Base-by-base conservation (phyloP, 2,888 invertebrate genomes). In the Ferdinandea cuprea region DNA sequence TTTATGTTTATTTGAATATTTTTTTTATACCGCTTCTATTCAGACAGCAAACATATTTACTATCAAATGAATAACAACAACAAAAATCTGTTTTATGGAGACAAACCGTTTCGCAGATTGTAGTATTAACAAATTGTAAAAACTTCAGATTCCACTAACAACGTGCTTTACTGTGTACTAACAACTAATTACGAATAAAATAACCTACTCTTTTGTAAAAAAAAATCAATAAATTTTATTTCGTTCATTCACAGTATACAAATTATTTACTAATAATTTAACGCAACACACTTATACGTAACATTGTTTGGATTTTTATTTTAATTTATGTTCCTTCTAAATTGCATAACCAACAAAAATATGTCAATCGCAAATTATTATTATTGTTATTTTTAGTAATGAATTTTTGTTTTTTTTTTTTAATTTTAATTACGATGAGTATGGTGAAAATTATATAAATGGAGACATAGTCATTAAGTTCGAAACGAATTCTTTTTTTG, bases 321-420 rank as follows among this genome's bases (percentile, higher is more conserved):
- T 77, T 40, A 54, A 42, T 54, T 44, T 58, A 44, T 54, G 32
- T n/a, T 56, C 13, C 40, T 13, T 40, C 35, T 72, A 37, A 71
- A 77, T 40, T 66, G 19, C 50, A 69, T 65, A 69, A 72, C 63
- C 40, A 58, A 81, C 63, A 72, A 73, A 63, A 86, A 87, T 87
- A 88, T 89, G 88, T 88, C 88, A 88, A 89, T 88, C 88, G 89
- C 88, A 89, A 89, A 87, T 86, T 78, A 52, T 52, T 63, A 77
- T 21, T 71, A 73, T 59, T 59, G 9, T 54, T 72, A 25, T 35
- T 73, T 28, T n/a, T n/a, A n/a, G n/a, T n/a, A n/a, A n/a, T 32
- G 37, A 4, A 54, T 28, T 21, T 48, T 6, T 61, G 19, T 54
- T 21, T 54, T 6, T 54, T 35, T 44, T 32, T 37, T 30, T 9